Evolutionary conservation across 30 jellyfish, hydroid and myxozoan genomes (phyloP).

Genomic region (Cassiopea xamachana): DNA sequence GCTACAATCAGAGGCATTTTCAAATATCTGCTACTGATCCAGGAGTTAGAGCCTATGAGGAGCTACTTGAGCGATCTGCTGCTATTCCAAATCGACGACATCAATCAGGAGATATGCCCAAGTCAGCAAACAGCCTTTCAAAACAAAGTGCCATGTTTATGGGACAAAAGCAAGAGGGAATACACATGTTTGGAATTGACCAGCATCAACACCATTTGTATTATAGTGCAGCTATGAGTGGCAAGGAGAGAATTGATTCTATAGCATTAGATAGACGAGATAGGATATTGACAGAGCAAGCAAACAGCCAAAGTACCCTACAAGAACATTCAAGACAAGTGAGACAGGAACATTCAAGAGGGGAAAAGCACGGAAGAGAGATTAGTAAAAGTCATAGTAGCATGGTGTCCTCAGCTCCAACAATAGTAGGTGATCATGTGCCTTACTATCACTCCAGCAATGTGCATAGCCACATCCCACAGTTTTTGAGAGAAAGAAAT

Average conservation of each 20-base stretch:
- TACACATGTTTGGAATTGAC: neutral
- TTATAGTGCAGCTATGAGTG: neutral
- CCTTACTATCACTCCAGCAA: constrained; percentile 2
- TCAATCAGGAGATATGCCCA: constrained; percentile 34
- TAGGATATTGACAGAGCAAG: constrained; percentile 11
- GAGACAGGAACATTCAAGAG: neutral
- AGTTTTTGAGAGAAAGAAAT: constrained; percentile 20
- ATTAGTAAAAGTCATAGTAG: neutral
- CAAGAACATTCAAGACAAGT: constrained; percentile 11
- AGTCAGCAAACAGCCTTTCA: constrained; percentile 6
- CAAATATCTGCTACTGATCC: constrained; percentile 50
- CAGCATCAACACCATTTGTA: neutral
- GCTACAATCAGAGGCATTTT: constrained; percentile 19
- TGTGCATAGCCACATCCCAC: constrained; percentile 3
- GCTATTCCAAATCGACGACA: constrained; percentile 73
- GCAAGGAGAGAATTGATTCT: constrained; percentile 12
- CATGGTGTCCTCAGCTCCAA: neutral
- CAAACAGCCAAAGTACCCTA: neutral
- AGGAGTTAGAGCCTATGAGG: constrained; percentile 65
- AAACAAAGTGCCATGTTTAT: constrained; percentile 1
- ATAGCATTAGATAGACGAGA: constrained; percentile 27
- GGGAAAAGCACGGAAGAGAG: constrained; percentile 4
- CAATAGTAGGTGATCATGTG: constrained; percentile 22
- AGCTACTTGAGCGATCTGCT: constrained; percentile 83
- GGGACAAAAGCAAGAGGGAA: neutral